These are phyloP conservation scores for Andrena hattorfiana DNA, from an alignment of 2,888 invertebrate species.

Conservation along the genomic window DNA sequence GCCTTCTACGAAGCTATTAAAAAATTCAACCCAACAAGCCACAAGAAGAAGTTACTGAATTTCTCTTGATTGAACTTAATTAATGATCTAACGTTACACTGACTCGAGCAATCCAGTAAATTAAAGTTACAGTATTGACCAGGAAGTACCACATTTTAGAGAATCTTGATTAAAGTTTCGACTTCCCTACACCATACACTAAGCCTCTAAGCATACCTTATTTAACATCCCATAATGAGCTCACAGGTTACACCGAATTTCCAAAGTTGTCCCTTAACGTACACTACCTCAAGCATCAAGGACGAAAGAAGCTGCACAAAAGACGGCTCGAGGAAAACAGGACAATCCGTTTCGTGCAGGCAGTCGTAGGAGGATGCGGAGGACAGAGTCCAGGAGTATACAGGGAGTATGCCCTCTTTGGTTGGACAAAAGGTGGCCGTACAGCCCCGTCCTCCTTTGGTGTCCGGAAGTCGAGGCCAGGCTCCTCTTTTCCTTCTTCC, in stretches of 20 bases:
- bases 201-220: not conserved
- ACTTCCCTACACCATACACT: not conserved
- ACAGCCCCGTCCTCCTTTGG: slow-evolving; percentile 64
- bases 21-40: not conserved
- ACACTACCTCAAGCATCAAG: not conserved
- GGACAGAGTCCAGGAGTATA: slow-evolving; percentile 66
- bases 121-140: not conserved
- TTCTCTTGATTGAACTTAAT: too few relatives aligned
- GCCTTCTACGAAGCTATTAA: not conserved
- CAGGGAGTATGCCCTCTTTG: slow-evolving; percentile 72
- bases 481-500: slow-evolving; percentile 72
- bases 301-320: not conserved
- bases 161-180: not conserved
- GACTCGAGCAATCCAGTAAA: not conserved
- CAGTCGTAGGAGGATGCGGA: slow-evolving; percentile 24
- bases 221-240: too few relatives aligned
- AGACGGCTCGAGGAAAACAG: not conserved
- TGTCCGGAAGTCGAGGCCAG: slow-evolving; percentile 56
- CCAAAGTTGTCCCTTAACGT: not conserved
- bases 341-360: not conserved
- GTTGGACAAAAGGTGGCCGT: slow-evolving; percentile 69
- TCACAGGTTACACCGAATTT: not conserved
- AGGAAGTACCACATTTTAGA: not conserved
- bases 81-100: not conserved
- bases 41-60: too few relatives aligned